Evolutionary conservation across 2,113 vertebrate species (phyloP).

Genomic region (Poicephalus meyeri): DNA sequence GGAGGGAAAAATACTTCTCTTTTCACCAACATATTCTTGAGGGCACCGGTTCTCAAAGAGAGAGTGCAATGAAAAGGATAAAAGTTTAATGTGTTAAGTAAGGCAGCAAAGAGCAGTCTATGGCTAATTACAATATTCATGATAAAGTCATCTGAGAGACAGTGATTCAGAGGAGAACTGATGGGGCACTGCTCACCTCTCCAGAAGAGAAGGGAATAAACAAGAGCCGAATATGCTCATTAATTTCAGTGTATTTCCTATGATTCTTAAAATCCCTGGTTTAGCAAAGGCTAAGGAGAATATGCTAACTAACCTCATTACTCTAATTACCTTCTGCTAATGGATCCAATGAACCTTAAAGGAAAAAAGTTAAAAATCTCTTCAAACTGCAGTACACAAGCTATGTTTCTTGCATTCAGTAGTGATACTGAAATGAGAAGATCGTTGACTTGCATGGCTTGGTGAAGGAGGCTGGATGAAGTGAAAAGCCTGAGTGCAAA

Average conservation of each 20-base stretch:
- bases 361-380: slow-evolving; percentile 36
- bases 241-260: not conserved
- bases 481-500: fast-evolving
- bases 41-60: not conserved
- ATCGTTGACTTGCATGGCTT: not conserved
- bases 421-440: not conserved
- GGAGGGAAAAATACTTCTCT: not conserved
- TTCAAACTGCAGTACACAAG: not conserved
- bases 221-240: not conserved
- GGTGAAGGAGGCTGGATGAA: not conserved
- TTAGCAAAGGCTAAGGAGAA: not conserved
- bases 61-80: not conserved
- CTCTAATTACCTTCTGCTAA: slow-evolving; percentile 48
- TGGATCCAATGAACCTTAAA: slow-evolving; percentile 43
- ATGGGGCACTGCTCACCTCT: not conserved
- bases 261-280: not conserved
- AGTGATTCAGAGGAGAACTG: not conserved
- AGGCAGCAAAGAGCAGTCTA: not conserved
- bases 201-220: not conserved
- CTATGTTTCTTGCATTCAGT: not conserved
- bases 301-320: slow-evolving; percentile 12
- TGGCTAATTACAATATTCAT: slow-evolving; percentile 17
- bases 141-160: not conserved
- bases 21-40: not conserved
- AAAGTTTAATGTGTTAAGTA: not conserved